Percentiles rank a stretch among this genome's conserved stretches.
phyloP scores from a whole-genome alignment of 1,140 invertebrate species.

The Tetragnatha versicolor region DNA sequence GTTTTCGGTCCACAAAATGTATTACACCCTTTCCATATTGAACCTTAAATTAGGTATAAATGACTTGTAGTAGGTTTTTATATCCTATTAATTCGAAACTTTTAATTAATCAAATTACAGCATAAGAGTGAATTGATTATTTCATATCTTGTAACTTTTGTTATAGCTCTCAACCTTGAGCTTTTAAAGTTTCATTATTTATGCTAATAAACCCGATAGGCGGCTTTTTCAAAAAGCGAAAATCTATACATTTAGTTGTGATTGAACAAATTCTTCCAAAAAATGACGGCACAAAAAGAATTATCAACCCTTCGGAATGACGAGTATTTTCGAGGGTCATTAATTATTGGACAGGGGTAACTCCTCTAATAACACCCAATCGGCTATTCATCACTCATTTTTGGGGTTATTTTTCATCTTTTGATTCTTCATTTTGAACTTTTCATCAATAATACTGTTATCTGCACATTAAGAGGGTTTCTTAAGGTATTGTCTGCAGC shows the following conservation, averaged over 20 bases:
- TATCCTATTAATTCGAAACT: too few relatives aligned
- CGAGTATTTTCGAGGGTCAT: conserved; percentile 27
- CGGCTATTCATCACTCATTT: conserved; percentile 32
- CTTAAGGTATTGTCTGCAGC: conserved; percentile 19
- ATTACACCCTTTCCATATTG: too few relatives aligned
- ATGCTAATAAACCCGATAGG: too few relatives aligned
- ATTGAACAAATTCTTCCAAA: conserved; percentile 10
- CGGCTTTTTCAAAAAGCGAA: too few relatives aligned
- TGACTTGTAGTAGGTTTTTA: too few relatives aligned
- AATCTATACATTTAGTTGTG: not conserved
- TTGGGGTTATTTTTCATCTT: not conserved
- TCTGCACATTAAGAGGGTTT: conserved; percentile 8
- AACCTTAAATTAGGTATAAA: too few relatives aligned
- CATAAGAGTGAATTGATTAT: too few relatives aligned
- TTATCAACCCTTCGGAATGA: conserved; percentile 20
- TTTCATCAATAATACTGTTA: conserved; percentile 36
- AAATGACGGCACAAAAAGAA: conserved; percentile 16
- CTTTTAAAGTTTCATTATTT: too few relatives aligned
- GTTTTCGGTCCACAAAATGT: too few relatives aligned
- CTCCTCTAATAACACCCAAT: conserved; percentile 44
- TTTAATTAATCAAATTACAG: too few relatives aligned
- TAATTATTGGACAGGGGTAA: conserved; percentile 33
- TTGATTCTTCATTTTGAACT: not conserved
- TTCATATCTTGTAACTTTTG: too few relatives aligned
- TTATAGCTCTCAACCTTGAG: too few relatives aligned